Base-by-base conservation (phyloP, 2,797 vertebrate genomes). In the Coregonus suidteri region DNA sequence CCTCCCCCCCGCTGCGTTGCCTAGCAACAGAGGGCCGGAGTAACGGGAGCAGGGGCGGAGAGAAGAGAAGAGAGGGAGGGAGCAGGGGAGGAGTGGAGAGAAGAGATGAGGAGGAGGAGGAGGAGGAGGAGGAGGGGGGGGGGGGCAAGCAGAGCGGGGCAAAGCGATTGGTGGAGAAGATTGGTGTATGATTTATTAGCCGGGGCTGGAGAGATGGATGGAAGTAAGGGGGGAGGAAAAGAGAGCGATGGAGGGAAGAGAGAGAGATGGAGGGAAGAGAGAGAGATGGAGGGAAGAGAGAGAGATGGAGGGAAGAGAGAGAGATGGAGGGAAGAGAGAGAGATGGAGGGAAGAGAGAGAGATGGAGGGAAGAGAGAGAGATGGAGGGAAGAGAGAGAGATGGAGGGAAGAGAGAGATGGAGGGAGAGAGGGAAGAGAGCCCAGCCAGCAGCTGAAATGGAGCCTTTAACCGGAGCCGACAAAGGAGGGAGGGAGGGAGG, bases 1-100 rank as follows among this genome's bases (percentile, higher is more conserved):
- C 91, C 89, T 88, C 88, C 76, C 79, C 76, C 79, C 87, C n/a
- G 52, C 85, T 81, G 91, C 82, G 96, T 98, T 94, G 95, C 97
- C 89, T 96, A 95, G 97, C 96, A 96, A 98, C 97, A 88, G 76
- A 34, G 94, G 94, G 93, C 93, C 91, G 88, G 95, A 95, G 96
- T 95, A 93, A 91, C 95, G 86, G 88, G 91, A 91, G 94, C 90
- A 82, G 90, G 93, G 96, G 94, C 94, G 0, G 52, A 3, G 52
- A 25, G 25, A 25, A 25, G 25, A 25, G 25, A 25, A 16, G 52
- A 95, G 94, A 90, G 92, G 82, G 94, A 95, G 95, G 79, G 89
- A 93, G 94, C 3, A 54, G 52, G 4, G 53, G 16, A 16, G 14
- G 52, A 53, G 14, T 13, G 52, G 37, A 92, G 88, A 87, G 84